Evolutionary conservation across 2,888 invertebrate genomes (phyloP).

Genomic region (Hemistola chrysoprasaria): DNA sequence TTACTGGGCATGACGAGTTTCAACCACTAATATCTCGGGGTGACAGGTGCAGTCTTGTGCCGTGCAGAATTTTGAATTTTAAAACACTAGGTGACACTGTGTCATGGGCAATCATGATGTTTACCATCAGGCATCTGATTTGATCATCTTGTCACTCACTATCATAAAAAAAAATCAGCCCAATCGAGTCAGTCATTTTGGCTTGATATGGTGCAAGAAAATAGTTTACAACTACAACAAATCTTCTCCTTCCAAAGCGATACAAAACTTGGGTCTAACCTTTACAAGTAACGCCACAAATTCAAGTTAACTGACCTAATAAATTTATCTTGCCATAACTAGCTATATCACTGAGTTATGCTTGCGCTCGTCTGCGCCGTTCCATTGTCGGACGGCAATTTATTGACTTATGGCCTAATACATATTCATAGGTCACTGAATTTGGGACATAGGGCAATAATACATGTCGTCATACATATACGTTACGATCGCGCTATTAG

Average conservation of each 20-base stretch:
- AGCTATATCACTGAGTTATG: constrained; percentile 69
- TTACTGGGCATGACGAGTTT: no score
- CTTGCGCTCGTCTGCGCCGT: constrained; percentile 38
- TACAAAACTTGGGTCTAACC: constrained; percentile 34
- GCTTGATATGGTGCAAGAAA: neutral
- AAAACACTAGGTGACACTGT: no score
- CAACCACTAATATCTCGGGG: no score
- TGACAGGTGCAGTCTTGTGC: no score
- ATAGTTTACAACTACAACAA: constrained; percentile 1
- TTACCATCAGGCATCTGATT: no score
- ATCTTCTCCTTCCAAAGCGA: constrained; percentile 23
- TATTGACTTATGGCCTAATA: constrained; percentile 28
- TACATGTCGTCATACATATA: no score
- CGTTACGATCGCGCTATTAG: no score
- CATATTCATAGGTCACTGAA: constrained; percentile 15
- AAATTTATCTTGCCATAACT: constrained; percentile 76
- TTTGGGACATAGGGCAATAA: constrained; percentile 12
- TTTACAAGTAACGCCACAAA: constrained; percentile 49
- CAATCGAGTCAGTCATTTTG: no score
- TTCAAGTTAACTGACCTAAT: constrained; percentile 73
- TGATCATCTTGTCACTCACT: no score
- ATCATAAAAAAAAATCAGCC: no score
- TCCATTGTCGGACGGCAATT: constrained; percentile 39
- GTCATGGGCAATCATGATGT: no score
- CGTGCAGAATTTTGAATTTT: no score